Conservation (phyloP, 2,888 invertebrate genomes). For the Incurvaria masculella region DNA sequence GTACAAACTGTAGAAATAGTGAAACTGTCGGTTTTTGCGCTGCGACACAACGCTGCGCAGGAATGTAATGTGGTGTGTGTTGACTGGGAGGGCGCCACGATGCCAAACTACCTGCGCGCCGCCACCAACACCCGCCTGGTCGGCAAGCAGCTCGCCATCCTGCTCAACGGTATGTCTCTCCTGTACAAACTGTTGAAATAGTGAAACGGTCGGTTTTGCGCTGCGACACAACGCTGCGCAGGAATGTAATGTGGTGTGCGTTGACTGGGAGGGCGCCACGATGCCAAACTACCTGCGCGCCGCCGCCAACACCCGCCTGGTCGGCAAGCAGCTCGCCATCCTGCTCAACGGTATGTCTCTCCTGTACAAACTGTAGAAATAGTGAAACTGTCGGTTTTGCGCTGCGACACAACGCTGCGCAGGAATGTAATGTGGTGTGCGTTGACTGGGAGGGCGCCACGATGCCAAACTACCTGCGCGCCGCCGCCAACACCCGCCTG, state of each 20-base stretch:
- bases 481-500: conserved; percentile 85
- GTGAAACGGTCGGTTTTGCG: too few relatives aligned
- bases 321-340: conserved; percentile 84
- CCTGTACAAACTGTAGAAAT: too few relatives aligned
- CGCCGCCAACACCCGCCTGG: conserved; percentile 84
- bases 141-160: conserved; percentile 80
- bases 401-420: too few relatives aligned
- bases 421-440: conserved; percentile 84
- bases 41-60: too few relatives aligned
- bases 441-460: conserved; percentile 91
- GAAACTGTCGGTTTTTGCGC: too few relatives aligned
- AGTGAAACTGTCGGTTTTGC: too few relatives aligned
- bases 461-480: conserved; percentile 87
- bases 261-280: conserved; percentile 88
- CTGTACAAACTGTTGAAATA: too few relatives aligned
- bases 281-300: conserved; percentile 90
- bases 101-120: conserved; percentile 89
- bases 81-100: conserved; percentile 86
- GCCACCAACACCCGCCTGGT: conserved; percentile 88
- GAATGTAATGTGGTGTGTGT: conserved; percentile 88
- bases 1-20: too few relatives aligned
- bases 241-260: conserved; percentile 85
- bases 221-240: too few relatives aligned
- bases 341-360: conserved; percentile 67
- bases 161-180: conserved; percentile 68